Percentiles rank a stretch among this genome's conserved stretches.
Evolutionary conservation across 2,113 vertebrate species (phyloP).

Genomic region (Scalopus aquaticus): DNA sequence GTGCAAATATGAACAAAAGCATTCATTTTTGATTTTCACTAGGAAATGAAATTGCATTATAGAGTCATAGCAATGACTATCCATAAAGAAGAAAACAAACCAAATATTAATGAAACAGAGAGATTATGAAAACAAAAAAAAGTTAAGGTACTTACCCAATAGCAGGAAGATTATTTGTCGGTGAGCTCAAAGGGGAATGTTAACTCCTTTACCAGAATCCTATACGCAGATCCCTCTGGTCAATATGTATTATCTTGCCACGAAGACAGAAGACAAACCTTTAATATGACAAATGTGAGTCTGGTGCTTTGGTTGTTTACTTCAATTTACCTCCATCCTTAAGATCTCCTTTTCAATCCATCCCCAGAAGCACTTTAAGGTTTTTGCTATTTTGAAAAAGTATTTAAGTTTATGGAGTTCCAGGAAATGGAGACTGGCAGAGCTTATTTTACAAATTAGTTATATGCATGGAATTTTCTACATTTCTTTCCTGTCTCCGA

Average conservation of each 20-base stretch:
- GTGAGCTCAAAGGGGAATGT: background rate
- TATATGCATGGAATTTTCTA: background rate
- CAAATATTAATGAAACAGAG: background rate
- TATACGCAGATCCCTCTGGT: background rate
- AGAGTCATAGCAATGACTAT: background rate
- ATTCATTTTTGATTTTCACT: constrained; percentile 13
- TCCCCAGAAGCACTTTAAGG: background rate
- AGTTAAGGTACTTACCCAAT: background rate
- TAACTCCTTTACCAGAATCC: background rate
- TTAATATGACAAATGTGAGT: constrained; percentile 28
- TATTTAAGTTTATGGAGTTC: background rate
- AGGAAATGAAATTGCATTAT: background rate
- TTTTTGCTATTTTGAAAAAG: background rate
- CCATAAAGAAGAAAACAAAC: background rate
- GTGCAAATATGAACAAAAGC: background rate
- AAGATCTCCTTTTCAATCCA: background rate
- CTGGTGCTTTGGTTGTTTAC: background rate
- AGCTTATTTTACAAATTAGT: background rate
- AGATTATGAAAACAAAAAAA: constrained; percentile 31
- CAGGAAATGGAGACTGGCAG: background rate
- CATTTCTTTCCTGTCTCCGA: background rate
- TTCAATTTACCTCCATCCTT: constrained; percentile 25
- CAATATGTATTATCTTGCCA: constrained; percentile 33
- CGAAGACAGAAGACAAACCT: background rate
- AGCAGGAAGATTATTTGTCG: constrained; percentile 13